These are phyloP conservation scores for Oreortyx pictus DNA, from an alignment of 2,797 vertebrate species.

Conservation along the genomic window DNA sequence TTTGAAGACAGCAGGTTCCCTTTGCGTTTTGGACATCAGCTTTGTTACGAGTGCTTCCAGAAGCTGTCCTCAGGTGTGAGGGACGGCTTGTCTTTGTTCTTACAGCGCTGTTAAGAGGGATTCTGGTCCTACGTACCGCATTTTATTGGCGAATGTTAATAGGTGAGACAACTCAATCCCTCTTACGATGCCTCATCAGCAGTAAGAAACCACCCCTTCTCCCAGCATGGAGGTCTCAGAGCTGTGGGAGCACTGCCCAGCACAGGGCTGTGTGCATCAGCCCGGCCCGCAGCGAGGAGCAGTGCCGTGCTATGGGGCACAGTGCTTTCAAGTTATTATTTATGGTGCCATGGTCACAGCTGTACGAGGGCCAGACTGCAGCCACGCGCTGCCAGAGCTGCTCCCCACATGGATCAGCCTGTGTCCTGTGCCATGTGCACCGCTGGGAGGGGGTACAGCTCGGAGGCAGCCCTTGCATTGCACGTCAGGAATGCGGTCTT, in stretches of 20 bases:
- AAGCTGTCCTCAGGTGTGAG: background rate
- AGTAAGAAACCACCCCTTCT: background rate
- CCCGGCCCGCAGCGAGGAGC: conserved; percentile 43
- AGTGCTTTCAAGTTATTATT: conserved; percentile 60
- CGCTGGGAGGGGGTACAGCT: conserved; percentile 56
- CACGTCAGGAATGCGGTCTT: background rate
- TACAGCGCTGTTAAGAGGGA: background rate
- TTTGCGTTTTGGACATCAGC: background rate
- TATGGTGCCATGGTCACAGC: conserved; percentile 42
- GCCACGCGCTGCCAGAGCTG: background rate
- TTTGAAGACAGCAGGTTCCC: background rate
- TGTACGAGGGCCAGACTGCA: conserved; percentile 30
- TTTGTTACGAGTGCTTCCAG: background rate
- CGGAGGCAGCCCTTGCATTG: background rate
- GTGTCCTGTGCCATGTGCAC: conserved; percentile 33
- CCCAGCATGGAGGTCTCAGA: background rate
- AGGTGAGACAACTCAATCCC: background rate
- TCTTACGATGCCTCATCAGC: background rate
- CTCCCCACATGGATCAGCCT: background rate
- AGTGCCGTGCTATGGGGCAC: conserved; percentile 46
- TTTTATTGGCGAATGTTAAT: background rate
- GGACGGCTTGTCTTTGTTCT: background rate
- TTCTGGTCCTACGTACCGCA: background rate
- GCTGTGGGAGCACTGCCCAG: background rate
- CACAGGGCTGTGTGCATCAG: conserved; percentile 13